These are phyloP conservation scores for Xyrichtys novacula DNA, from an alignment of 2,797 vertebrate species.

Conservation along the genomic window DNA sequence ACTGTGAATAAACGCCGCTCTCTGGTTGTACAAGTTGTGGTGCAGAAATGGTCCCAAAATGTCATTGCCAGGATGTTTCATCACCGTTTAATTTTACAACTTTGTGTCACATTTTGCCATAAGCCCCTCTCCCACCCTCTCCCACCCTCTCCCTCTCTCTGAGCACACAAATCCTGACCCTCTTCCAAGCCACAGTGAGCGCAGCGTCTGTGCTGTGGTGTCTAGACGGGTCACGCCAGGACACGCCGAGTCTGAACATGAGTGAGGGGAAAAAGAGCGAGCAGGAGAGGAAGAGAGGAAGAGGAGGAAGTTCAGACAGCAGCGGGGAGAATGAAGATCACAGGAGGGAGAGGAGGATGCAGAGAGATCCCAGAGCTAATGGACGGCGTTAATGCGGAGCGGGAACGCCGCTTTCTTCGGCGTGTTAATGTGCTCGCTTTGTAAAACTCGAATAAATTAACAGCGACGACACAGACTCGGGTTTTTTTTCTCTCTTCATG, in stretches of 20 bases:
- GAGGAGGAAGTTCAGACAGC: not conserved
- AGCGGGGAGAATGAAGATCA: constrained; percentile 46
- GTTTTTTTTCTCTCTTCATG: not conserved
- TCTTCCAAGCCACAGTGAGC: constrained; percentile 20
- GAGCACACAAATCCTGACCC: constrained; percentile 2
- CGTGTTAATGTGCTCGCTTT: not conserved
- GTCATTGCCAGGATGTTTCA: not conserved
- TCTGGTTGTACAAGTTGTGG: not conserved
- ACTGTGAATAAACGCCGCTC: not conserved
- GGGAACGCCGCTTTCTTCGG: not conserved
- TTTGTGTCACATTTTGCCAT: constrained; percentile 4
- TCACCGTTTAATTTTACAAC: not conserved
- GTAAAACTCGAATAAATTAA: not conserved
- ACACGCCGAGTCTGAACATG: constrained; percentile 26
- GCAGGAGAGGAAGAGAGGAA: constrained; percentile 18
- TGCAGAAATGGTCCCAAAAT: not conserved
- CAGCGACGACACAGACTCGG: not conserved
- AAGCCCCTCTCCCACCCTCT: not conserved
- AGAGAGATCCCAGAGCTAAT: constrained; percentile 27
- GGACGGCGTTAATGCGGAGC: constrained; percentile 5
- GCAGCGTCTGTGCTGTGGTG: constrained; percentile 26
- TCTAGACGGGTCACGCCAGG: constrained; percentile 42
- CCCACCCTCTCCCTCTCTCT: not conserved
- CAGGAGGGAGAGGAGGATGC: constrained; percentile 7
- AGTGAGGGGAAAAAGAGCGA: not conserved